phyloP scores from a whole-genome alignment of 2,888 invertebrate genomes.

The Macrophya alboannulata region DNA sequence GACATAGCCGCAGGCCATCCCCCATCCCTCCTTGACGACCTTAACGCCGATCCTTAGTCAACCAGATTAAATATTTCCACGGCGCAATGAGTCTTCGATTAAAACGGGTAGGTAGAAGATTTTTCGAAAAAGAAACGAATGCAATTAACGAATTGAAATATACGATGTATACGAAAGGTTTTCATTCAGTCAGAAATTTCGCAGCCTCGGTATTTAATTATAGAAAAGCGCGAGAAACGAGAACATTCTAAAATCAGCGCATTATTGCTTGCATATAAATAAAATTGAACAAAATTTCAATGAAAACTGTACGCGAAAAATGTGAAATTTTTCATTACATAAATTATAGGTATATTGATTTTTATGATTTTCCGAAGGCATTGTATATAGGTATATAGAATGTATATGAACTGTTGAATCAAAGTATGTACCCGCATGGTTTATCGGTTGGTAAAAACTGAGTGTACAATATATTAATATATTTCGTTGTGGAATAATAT shows the following conservation, averaged over 20 bases:
- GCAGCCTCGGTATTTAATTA: background rate
- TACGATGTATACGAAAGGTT: too few species aligned
- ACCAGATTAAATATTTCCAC: conserved; percentile 32
- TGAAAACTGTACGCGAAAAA: background rate
- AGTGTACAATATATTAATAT: background rate
- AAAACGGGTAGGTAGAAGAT: background rate
- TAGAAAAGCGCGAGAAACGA: background rate
- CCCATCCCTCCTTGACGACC: conserved; percentile 54
- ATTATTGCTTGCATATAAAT: background rate
- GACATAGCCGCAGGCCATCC: conserved; percentile 54
- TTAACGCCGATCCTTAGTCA: conserved; percentile 46
- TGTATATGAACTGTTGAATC: conserved; percentile 1
- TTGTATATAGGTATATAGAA: background rate
- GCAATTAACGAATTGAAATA: background rate
- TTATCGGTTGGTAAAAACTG: background rate
- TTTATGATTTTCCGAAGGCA: background rate
- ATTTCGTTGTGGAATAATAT: conserved; percentile 4
- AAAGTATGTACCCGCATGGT: background rate
- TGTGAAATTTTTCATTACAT: background rate
- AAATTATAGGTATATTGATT: background rate
- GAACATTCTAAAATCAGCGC: background rate
- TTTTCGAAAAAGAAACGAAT: background rate
- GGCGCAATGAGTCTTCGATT: background rate
- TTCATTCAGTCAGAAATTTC: background rate
- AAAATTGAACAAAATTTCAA: background rate